Base-by-base conservation (phyloP, 2,888 invertebrate genomes). In the Ganaspis brasiliensis region DNA sequence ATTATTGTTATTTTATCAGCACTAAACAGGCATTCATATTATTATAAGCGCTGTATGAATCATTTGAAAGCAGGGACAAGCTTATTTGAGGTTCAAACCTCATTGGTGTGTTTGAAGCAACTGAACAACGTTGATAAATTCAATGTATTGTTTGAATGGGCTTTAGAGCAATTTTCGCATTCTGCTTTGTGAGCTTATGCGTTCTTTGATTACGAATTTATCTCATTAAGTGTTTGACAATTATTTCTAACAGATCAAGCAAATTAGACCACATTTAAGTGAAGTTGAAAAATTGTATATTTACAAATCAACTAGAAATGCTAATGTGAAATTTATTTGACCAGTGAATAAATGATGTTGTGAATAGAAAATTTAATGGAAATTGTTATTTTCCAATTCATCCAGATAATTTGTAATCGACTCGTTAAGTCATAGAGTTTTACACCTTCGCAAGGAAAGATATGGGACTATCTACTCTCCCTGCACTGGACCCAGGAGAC, bases 141-240 rank as follows among this genome's bases (percentile, higher is more conserved):
- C 61, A 63, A 21, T 76, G 59, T 76, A 37, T 63, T 31, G 67
- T 40, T 59, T 70, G 74, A 76, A 79, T 76, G 76, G 55, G 76
- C 74, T 76, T 79, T 76, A 74, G 72, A 73, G 63, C 76, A 79
- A 76, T 79, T 76, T 74, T 72, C 63, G 52, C 19, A 37, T 40
- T 55, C 45, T 45, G 61, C 73, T 71, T 78, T 78, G 75, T 78
- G 37, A 73, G 67, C 67, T 67, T 19, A 59, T 31, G 31, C 31
- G 9, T 35, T 31, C 31, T 31, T 31, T 26, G 8, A 31, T 59
- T 12, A 59, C 31, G n/a, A 12, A 59, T 31, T 59, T 59, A 59
- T 31, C 59, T 31, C 59, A 31, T 59, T 59, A 31, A 31, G 26
- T 35, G 35, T 35, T 59, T 31, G 59, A 1, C 59, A 16, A 59